Evolutionary conservation across 2,113 vertebrate genomes (phyloP).

Genomic region (Pachypanchax playfairii): DNA sequence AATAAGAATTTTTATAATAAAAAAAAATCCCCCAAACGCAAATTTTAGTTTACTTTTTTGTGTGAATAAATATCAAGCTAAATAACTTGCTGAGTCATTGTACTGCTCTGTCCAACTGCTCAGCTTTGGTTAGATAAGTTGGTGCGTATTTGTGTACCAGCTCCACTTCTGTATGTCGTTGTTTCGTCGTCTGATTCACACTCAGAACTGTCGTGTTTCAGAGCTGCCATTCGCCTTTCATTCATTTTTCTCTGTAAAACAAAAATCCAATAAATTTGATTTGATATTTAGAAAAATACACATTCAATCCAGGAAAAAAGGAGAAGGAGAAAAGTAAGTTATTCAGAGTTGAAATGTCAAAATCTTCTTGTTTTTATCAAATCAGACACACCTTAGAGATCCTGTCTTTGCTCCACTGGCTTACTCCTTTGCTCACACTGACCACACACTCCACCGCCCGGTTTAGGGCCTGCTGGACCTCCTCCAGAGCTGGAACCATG

Average conservation of each 20-base stretch:
- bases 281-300: neutral
- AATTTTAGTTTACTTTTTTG: too few species aligned
- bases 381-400: constrained; percentile 82
- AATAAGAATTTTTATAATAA: too few species aligned
- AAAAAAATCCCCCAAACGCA: too few species aligned
- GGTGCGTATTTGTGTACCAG: constrained; percentile 70
- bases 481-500: constrained; percentile 87
- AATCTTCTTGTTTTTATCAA: neutral
- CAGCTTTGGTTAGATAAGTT: neutral
- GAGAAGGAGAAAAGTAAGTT: neutral
- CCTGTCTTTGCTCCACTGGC: constrained; percentile 89
- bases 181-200: constrained; percentile 85
- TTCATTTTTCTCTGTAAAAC: constrained; percentile 80
- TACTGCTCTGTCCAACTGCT: too few species aligned
- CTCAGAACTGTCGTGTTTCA: constrained; percentile 75
- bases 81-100: neutral
- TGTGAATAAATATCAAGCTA: neutral
- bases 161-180: constrained; percentile 67
- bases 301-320: neutral
- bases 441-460: constrained; percentile 85
- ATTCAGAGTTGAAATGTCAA: neutral
- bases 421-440: constrained; percentile 87
- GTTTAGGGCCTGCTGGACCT: constrained; percentile 89
- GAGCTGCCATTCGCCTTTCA: constrained; percentile 78
- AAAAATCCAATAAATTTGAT: constrained; percentile 4